Evolutionary conservation across 2,888 invertebrate species (phyloP).

Genomic region (Pristionchus exspectatus): DNA sequence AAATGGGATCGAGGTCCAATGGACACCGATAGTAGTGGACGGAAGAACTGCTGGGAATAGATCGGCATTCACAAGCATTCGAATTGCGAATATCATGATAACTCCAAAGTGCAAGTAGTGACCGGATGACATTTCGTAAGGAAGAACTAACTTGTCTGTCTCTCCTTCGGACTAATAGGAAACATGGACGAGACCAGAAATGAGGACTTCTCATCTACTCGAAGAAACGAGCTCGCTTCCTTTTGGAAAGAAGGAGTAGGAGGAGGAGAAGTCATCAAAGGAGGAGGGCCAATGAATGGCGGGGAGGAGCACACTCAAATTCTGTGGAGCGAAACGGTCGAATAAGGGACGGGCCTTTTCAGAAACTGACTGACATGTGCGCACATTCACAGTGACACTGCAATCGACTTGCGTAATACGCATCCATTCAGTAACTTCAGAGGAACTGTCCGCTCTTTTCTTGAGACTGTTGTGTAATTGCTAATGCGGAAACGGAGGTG

Average conservation of each 20-base stretch:
- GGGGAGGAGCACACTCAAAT: neutral
- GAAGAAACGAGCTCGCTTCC: slow-evolving; percentile 38
- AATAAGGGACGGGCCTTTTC: neutral
- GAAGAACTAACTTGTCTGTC: neutral
- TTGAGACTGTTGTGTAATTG: neutral
- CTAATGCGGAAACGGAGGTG: too few relatives aligned
- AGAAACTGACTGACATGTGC: slow-evolving; percentile 5
- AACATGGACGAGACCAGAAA: slow-evolving; percentile 44
- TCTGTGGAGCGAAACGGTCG: slow-evolving; percentile 22
- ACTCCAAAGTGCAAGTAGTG: neutral
- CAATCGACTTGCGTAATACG: neutral
- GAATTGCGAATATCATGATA: neutral
- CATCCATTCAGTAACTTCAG: neutral
- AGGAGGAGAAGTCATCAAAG: slow-evolving; percentile 21
- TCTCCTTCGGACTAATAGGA: slow-evolving; percentile 15
- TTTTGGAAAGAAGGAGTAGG: neutral
- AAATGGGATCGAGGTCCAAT: slow-evolving; percentile 31
- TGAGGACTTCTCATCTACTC: slow-evolving; percentile 49
- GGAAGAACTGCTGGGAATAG: neutral
- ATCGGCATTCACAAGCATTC: neutral
- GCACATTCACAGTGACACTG: neutral
- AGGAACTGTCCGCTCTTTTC: neutral
- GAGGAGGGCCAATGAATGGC: neutral
- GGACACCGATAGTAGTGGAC: slow-evolving; percentile 3
- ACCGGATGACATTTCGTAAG: slow-evolving; percentile 20